Conservation (phyloP, 2,797 vertebrate genomes). For the Sebastes trivittatus region DNA sequence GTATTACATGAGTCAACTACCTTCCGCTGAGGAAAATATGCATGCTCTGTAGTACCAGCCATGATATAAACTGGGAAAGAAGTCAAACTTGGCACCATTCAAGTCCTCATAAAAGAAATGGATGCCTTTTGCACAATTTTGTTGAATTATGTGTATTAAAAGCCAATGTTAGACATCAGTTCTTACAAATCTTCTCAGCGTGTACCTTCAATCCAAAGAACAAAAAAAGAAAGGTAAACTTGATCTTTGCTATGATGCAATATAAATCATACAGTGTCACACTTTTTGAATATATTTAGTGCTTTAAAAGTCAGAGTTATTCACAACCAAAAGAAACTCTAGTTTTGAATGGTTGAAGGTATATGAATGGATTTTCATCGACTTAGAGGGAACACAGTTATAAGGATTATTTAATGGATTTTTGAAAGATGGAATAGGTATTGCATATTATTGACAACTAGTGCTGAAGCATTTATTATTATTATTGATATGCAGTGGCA, state of each 20-base stretch:
- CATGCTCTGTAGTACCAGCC: constrained; percentile 54
- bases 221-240: not conserved
- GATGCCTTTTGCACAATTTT: constrained; percentile 46
- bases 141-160: constrained; percentile 43
- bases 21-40: constrained; percentile 66
- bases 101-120: constrained; percentile 50
- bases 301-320: not conserved
- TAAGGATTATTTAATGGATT: constrained; percentile 6
- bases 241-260: constrained; percentile 5
- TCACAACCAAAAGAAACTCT: not conserved
- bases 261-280: not conserved
- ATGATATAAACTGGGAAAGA: constrained; percentile 47
- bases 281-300: not conserved
- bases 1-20: constrained; percentile 72
- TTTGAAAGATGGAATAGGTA: not conserved
- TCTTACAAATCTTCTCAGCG: constrained; percentile 19
- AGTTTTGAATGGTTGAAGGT: not conserved
- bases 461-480: not conserved
- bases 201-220: constrained; percentile 6
- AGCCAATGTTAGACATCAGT: constrained; percentile 36
- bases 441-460: constrained; percentile 18
- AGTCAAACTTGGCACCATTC: constrained; percentile 46
- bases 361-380: not conserved
- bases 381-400: not conserved
- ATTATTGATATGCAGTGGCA: constrained; percentile 10